Evolutionary conservation across 2,888 invertebrate genomes (phyloP).

Genomic region (Oithona nana): DNA sequence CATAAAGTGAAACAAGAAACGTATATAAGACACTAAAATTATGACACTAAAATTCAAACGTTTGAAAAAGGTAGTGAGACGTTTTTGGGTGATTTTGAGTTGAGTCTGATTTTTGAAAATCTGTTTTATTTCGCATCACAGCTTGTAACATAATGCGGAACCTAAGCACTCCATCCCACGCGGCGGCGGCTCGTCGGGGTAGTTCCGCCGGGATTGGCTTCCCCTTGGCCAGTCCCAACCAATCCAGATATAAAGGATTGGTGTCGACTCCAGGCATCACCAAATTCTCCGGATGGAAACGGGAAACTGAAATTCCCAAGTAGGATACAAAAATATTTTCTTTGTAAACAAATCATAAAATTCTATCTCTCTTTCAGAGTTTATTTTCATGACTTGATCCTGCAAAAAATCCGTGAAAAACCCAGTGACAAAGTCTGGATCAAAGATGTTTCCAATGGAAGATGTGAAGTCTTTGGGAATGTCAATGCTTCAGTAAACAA

Average conservation of each 20-base stretch:
- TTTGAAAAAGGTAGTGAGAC: no score
- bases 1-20: no score
- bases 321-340: background rate
- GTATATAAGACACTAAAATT: no score
- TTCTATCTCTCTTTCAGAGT: background rate
- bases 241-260: conserved; percentile 13
- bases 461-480: conserved; percentile 2
- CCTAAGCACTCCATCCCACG: background rate
- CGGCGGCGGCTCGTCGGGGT: background rate
- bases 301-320: conserved; percentile 13
- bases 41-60: no score
- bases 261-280: conserved; percentile 10
- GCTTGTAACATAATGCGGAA: background rate
- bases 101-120: no score
- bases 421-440: conserved; percentile 11
- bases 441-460: conserved; percentile 11
- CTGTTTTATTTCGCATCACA: no score
- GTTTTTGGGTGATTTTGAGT: no score
- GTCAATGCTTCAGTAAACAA: background rate
- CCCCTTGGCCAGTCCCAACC: conserved; percentile 6
- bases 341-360: background rate
- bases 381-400: conserved; percentile 12
- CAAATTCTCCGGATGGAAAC: conserved; percentile 16
- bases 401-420: conserved; percentile 8
- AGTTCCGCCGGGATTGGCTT: background rate